A percentile compares a stretch with the other conserved stretches of the same genome.
Evolutionary conservation across 2,797 vertebrate species (phyloP).

Genomic region (Podargus strigoides): DNA sequence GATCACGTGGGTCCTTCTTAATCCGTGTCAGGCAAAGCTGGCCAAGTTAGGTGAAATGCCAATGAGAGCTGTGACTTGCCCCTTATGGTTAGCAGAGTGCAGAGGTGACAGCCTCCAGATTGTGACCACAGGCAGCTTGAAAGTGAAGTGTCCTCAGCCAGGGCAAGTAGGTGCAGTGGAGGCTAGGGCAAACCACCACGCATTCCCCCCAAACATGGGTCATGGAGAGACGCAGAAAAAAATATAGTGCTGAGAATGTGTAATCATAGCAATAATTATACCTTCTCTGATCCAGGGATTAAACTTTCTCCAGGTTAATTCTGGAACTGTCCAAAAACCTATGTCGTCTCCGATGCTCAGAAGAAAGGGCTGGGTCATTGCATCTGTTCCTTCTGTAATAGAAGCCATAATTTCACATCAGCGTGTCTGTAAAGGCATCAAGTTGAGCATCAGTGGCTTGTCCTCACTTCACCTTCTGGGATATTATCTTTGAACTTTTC

Average conservation of each 20-base stretch:
- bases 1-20: background rate
- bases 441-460: background rate
- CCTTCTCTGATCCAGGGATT: background rate
- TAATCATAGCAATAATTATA: background rate
- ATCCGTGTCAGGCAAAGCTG: background rate
- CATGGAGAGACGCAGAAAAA: background rate
- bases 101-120: background rate
- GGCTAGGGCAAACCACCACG: background rate
- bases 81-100: rapidly evolving
- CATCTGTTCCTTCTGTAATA: background rate
- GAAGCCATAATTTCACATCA: background rate
- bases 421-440: background rate
- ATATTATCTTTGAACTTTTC: background rate
- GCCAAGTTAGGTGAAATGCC: background rate
- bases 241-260: background rate
- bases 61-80: background rate
- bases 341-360: background rate
- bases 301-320: background rate
- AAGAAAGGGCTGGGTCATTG: background rate
- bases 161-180: background rate
- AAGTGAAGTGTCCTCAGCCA: background rate
- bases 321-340: background rate
- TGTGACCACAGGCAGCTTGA: background rate
- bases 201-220: background rate
- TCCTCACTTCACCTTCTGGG: background rate